These are phyloP conservation scores for Ennomos erosarius DNA, from an alignment of 2,888 invertebrate genomes.

Conservation along the genomic window DNA sequence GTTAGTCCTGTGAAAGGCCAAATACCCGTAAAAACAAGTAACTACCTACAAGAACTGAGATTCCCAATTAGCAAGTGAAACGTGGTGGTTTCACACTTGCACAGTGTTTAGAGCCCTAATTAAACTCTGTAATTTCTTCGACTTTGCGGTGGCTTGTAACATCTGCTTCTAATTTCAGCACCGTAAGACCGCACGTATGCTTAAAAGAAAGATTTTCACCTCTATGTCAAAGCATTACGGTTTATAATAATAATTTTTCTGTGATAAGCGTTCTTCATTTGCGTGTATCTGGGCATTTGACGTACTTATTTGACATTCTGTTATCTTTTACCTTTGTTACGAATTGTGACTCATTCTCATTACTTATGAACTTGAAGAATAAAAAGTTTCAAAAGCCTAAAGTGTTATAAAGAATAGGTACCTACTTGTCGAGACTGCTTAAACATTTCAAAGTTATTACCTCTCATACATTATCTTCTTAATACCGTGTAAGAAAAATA, in stretches of 20 bases:
- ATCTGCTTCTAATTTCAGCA: constrained; percentile 22
- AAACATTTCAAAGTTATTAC: neutral
- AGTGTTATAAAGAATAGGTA: neutral
- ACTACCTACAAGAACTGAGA: too few species aligned
- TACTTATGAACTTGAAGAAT: neutral
- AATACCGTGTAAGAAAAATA: neutral
- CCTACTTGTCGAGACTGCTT: neutral
- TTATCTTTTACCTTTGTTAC: too few species aligned
- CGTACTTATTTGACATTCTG: too few species aligned
- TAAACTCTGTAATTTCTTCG: constrained; percentile 42
- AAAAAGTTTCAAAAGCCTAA: neutral
- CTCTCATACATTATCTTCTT: neutral
- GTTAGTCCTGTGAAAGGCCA: too few species aligned
- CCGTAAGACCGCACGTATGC: neutral
- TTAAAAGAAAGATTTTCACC: neutral
- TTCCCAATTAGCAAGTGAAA: too few species aligned
- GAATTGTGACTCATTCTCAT: neutral
- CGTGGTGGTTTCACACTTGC: constrained; percentile 34
- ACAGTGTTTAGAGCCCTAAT: constrained; percentile 41
- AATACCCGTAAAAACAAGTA: too few species aligned
- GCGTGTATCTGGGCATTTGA: too few species aligned
- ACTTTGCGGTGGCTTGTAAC: constrained; percentile 28
- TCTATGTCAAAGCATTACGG: neutral
- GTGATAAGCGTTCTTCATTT: too few species aligned
- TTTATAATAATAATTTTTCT: neutral